Base-by-base conservation (phyloP, 2,888 invertebrate species). In the Hanleya hanleyi region DNA sequence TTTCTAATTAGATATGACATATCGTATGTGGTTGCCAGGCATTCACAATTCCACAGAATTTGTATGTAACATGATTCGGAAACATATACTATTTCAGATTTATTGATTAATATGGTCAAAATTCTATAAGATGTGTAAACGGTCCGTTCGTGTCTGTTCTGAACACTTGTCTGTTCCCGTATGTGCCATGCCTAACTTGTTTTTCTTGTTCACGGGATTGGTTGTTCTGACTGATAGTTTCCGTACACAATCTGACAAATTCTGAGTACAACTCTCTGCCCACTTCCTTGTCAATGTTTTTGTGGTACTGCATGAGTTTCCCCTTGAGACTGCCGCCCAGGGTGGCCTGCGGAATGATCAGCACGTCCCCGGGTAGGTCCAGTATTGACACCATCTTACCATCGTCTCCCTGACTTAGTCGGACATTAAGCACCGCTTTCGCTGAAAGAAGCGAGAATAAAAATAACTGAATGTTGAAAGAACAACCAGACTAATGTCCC, bases 261-360 rank as follows among this genome's bases (percentile, higher is more conserved):
- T 82, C 77, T 18, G 71, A 73, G 76, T 91, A 92, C 33, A 91
- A 84, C 33, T 86, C 80, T 3, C 81, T 70, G 7, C 91, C 91
- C 1, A 81, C 74, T 2, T 84, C 85, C 79, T 91, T 91, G 62
- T 84, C 85, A n/a, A 91, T 87, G 73, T 91, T 90, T 65, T 79
- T 84, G 79, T 92, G 92, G 77, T 92, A 92, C 83, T 92, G 91
- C 81, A 91, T 86, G 5, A 79, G 71, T 71, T 89, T 90, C 6
- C 91, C 91, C 83, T 91, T 91, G 7, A 90, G 70, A 65, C 84
- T 86, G 3, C 91, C 92, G 12, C 91, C 91, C 1, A 92, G 83
- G 1, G 90, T 91, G 0, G 91, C 91, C 76, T 92, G 92, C 2
- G 92, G 92, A 70, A 92, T 86, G 33, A 92, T 87, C 0, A 92